Percentiles rank a stretch among this genome's conserved stretches.
Evolutionary conservation across 2,113 vertebrate genomes (phyloP).

Genomic region (Odontophorus gujanensis): DNA sequence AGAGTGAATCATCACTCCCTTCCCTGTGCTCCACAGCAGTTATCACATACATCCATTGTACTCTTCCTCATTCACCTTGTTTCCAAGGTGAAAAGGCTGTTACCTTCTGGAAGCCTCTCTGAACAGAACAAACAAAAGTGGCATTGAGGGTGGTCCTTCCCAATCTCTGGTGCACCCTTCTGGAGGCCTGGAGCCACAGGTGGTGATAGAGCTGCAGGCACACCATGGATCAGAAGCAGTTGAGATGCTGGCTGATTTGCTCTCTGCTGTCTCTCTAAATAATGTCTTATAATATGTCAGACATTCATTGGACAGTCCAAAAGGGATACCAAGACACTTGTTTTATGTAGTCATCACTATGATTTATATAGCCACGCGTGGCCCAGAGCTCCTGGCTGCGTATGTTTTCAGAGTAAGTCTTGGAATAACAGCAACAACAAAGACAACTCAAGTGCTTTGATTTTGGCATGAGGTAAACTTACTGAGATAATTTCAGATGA

Average conservation of each 20-base stretch:
- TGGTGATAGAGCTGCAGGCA: background rate
- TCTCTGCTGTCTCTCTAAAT: background rate
- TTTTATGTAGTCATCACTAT: background rate
- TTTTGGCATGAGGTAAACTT: background rate
- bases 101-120: background rate
- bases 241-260: background rate
- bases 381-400: background rate
- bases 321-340: background rate
- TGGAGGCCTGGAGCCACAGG: background rate
- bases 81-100: background rate
- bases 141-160: background rate
- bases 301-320: background rate
- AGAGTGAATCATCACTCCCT: background rate
- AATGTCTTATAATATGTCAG: background rate
- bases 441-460: background rate
- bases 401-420: background rate
- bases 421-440: background rate
- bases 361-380: background rate
- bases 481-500: background rate
- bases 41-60: background rate
- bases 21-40: background rate
- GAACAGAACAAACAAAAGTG: background rate
- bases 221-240: background rate
- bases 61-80: background rate
- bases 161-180: background rate